These are phyloP conservation scores for Tachycineta bicolor DNA, from an alignment of 2,113 vertebrate genomes.

Conservation along the genomic window DNA sequence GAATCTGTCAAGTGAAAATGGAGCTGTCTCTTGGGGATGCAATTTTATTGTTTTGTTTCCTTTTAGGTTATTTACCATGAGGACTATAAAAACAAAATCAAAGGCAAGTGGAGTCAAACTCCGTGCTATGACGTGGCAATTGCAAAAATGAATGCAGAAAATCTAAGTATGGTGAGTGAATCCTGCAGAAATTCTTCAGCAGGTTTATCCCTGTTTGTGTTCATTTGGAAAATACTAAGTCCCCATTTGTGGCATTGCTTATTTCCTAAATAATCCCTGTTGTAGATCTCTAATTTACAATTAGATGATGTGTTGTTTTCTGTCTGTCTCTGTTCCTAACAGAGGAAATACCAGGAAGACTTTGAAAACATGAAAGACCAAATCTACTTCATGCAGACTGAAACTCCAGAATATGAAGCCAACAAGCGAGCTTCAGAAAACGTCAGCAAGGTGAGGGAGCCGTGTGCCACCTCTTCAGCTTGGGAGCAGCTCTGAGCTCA, in stretches of 20 bases:
- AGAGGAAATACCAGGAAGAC: constrained; percentile 92
- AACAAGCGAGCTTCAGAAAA: constrained; percentile 84
- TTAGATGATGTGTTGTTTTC: background rate
- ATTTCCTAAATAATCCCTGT: background rate
- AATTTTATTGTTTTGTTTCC: background rate
- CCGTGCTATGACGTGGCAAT: constrained; percentile 92
- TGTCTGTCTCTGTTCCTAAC: background rate
- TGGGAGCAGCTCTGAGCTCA: background rate
- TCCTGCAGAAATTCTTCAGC: background rate
- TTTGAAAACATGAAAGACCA: constrained; percentile 91
- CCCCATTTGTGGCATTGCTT: background rate
- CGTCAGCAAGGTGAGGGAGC: constrained; percentile 82
- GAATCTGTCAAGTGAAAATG: background rate
- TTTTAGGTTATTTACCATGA: constrained; percentile 89
- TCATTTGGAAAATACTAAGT: background rate
- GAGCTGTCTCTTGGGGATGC: background rate
- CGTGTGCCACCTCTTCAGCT: background rate
- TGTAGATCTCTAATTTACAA: background rate
- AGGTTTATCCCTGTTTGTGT: background rate
- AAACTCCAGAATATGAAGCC: constrained; percentile 89
- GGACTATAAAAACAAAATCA: constrained; percentile 92
- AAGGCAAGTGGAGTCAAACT: constrained; percentile 96
- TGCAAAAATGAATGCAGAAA: constrained; percentile 90
- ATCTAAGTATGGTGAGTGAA: constrained; percentile 86
- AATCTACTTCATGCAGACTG: constrained; percentile 97